These are phyloP conservation scores for Andrena dorsata DNA, from an alignment of 2,888 invertebrate species.

Conservation along the genomic window DNA sequence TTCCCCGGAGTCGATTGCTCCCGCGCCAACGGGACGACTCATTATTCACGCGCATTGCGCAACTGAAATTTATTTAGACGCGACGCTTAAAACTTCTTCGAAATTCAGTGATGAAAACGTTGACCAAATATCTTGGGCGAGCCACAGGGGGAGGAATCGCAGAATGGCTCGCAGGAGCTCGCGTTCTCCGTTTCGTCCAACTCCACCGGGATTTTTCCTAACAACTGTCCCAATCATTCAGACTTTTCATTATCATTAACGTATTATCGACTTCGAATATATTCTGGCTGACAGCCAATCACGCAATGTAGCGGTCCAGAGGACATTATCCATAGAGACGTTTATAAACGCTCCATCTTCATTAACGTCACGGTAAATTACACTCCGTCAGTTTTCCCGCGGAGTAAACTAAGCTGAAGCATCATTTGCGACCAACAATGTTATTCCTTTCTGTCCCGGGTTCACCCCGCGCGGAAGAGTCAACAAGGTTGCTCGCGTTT, in stretches of 20 bases:
- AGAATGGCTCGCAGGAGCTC: not conserved
- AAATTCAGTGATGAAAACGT: not conserved
- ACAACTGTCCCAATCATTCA: not conserved
- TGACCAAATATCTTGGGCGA: not conserved
- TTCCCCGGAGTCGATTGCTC: slow-evolving; percentile 45
- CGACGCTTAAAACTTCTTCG: slow-evolving; percentile 5
- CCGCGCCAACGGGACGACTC: slow-evolving; percentile 25
- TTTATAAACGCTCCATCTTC: slow-evolving; percentile 72
- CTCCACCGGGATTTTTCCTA: too few species aligned
- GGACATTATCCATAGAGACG: slow-evolving; percentile 59
- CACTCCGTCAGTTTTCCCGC: slow-evolving; percentile 31
- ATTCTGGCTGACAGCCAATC: slow-evolving; percentile 63
- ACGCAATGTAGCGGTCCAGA: slow-evolving; percentile 20
- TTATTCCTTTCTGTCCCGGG: not conserved
- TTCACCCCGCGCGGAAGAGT: not conserved
- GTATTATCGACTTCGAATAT: slow-evolving; percentile 36
- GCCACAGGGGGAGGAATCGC: not conserved
- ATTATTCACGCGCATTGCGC: slow-evolving; percentile 29
- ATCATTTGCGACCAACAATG: not conserved
- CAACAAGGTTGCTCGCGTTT: not conserved
- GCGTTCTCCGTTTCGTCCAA: not conserved
- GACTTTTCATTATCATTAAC: slow-evolving; percentile 27
- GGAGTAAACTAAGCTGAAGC: slow-evolving; percentile 18
- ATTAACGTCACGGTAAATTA: slow-evolving; percentile 75
- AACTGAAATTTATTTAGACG: slow-evolving; percentile 43